A percentile compares a stretch with the other conserved stretches of the same genome.
These are phyloP conservation scores for Anhinga rufa DNA, from an alignment of 2,113 vertebrate genomes.

Conservation along the genomic window DNA sequence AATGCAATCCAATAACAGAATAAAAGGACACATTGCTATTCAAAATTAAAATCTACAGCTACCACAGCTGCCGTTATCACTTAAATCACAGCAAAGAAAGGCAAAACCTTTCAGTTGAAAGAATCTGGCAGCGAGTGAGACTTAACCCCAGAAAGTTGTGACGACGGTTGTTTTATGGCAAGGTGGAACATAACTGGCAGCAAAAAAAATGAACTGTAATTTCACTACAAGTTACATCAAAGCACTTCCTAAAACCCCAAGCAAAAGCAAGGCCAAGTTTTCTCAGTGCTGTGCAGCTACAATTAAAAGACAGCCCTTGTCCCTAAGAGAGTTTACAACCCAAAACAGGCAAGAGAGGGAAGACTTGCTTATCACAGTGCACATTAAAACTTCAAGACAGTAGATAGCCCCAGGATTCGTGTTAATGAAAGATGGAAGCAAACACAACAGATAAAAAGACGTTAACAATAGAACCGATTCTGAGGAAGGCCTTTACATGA, in stretches of 20 bases:
- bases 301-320: conserved; percentile 19
- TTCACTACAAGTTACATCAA: conserved; percentile 18
- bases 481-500: neutral
- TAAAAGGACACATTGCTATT: neutral
- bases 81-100: neutral
- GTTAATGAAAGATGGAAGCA: conserved; percentile 29
- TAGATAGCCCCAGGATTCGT: conserved; percentile 24
- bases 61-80: neutral
- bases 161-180: neutral
- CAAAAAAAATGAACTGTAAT: neutral
- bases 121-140: neutral
- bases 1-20: neutral
- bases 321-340: conserved; percentile 25
- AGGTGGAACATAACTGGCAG: conserved; percentile 19
- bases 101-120: neutral
- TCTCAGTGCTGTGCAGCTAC: neutral
- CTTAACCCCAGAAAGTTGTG: neutral
- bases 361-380: neutral
- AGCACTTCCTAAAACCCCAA: neutral
- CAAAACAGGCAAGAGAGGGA: neutral
- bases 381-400: conserved; percentile 44
- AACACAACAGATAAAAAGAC: conserved; percentile 9
- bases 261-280: conserved; percentile 10
- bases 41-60: neutral
- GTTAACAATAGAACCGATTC: neutral